Evolutionary conservation across 1,140 invertebrate genomes (phyloP).

Genomic region (Polypedilum vanderplanki): DNA sequence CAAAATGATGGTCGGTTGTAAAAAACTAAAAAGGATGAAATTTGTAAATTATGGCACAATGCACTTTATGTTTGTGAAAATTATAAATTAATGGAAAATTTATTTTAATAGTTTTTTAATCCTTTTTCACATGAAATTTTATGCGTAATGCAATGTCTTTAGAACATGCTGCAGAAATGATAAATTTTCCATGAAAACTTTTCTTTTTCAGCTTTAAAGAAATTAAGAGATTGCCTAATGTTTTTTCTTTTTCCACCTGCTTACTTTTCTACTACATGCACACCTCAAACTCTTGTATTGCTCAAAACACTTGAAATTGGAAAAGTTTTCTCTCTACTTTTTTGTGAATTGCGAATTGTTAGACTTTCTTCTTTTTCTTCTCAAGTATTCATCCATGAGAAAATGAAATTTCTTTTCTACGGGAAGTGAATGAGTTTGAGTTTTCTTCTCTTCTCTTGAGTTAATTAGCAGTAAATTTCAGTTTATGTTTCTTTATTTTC

Average conservation of each 20-base stretch:
- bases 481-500: conserved; percentile 19
- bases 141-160: not conserved
- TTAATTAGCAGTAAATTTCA: conserved; percentile 27
- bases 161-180: not conserved
- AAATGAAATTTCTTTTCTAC: not conserved
- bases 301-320: conserved; percentile 11
- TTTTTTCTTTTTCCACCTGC: not conserved
- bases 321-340: not conserved
- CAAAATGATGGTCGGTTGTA: not conserved
- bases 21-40: not conserved
- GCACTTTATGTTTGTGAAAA: too few species aligned
- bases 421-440: conserved; percentile 21
- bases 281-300: not conserved
- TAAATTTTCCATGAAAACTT: not conserved
- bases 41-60: too few species aligned
- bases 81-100: not conserved
- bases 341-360: not conserved
- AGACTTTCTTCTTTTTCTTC: not conserved
- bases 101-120: conserved; percentile 15
- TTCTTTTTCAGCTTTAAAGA: not conserved
- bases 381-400: not conserved
- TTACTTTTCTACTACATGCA: not conserved
- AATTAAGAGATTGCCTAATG: conserved; percentile 14
- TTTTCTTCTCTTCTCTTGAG: not conserved
- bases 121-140: not conserved